These are phyloP conservation scores for Brachirus orientalis DNA, from an alignment of 2,113 vertebrate genomes.

Conservation along the genomic window DNA sequence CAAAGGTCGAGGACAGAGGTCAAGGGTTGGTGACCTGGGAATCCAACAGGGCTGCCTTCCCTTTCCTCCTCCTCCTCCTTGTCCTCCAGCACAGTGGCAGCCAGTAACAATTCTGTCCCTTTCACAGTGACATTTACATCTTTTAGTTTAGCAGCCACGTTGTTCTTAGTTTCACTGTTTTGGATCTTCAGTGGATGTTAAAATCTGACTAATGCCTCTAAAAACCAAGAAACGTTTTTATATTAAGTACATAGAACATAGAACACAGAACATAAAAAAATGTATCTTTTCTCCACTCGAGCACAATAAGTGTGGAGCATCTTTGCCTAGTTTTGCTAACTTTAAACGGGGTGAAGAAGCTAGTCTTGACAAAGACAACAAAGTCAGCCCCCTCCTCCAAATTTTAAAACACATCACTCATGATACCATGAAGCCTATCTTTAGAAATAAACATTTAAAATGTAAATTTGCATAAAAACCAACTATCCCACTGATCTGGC, in stretches of 20 bases:
- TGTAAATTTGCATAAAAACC: too few species aligned
- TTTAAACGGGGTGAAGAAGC: neutral
- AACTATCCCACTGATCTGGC: too few species aligned
- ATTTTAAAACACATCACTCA: too few species aligned
- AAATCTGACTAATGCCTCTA: neutral
- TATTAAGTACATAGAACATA: too few species aligned
- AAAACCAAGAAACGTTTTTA: neutral
- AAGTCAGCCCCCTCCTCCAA: too few species aligned
- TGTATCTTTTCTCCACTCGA: too few species aligned
- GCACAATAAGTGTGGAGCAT: neutral
- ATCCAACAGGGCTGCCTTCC: constrained; percentile 52
- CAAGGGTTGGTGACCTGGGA: constrained; percentile 77
- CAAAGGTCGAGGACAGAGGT: constrained; percentile 71
- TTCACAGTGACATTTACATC: constrained; percentile 55
- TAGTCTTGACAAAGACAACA: neutral
- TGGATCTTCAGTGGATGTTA: neutral
- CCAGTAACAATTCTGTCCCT: constrained; percentile 59
- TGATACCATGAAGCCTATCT: too few species aligned
- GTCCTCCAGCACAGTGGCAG: constrained; percentile 46
- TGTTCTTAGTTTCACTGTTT: constrained; percentile 6
- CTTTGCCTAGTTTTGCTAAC: neutral
- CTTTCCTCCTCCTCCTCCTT: constrained; percentile 33
- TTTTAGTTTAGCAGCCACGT: too few species aligned
- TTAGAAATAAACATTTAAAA: too few species aligned
- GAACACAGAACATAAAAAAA: too few species aligned